A percentile compares a stretch with the other conserved stretches of the same genome.
Conservation (phyloP, 2,797 vertebrate genomes). For the Liparis tanakae region DNA sequence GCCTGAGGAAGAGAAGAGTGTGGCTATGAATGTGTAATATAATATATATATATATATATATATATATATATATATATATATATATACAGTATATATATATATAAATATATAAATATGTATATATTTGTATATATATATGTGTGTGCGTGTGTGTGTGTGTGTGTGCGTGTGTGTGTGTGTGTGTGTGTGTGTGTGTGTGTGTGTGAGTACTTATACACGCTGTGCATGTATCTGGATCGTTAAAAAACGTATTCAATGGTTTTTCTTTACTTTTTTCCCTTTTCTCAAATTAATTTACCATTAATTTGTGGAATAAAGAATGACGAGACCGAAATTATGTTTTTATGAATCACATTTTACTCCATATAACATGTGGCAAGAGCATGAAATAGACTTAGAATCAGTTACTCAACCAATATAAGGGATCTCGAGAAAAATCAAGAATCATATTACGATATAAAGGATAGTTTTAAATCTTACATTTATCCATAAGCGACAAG, state of each 20-base stretch:
- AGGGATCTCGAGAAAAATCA: neutral
- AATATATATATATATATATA: neutral
- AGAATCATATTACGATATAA: neutral
- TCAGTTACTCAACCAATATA: neutral
- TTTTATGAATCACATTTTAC: neutral
- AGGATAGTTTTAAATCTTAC: neutral
- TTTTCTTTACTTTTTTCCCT: conserved; percentile 2
- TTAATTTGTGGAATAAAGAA: neutral
- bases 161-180: neutral
- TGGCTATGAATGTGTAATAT: neutral
- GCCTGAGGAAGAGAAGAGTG: neutral
- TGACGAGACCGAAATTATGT: neutral
- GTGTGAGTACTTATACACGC: neutral
- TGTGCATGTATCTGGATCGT: neutral
- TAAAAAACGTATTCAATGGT: neutral
- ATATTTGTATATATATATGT: too few relatives aligned
- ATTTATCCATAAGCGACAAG: neutral
- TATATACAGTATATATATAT: neutral
- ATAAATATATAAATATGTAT: too few relatives aligned
- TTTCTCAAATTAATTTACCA: neutral
- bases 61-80: neutral
- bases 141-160: neutral
- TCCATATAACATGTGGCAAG: neutral
- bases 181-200: too few relatives aligned
- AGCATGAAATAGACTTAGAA: neutral